These are phyloP conservation scores for Mus spretus DNA, from an alignment of 2,797 vertebrate genomes.

Conservation along the genomic window DNA sequence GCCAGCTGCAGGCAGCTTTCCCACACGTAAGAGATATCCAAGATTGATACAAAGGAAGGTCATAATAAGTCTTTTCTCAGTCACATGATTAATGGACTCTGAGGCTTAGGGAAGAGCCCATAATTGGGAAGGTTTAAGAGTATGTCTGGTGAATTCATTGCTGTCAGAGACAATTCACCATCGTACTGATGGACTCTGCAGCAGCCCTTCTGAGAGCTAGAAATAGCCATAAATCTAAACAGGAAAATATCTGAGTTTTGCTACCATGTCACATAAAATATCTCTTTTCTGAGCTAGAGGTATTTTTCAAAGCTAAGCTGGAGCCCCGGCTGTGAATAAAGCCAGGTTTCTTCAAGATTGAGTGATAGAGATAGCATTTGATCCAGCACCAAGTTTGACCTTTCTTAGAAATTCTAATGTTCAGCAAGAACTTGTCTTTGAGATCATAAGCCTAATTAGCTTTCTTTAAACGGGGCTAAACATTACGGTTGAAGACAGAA, in stretches of 20 bases:
- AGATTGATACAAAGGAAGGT: slow-evolving; percentile 84
- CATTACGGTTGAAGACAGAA: not conserved
- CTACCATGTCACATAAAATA: slow-evolving; percentile 85
- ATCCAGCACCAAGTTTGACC: slow-evolving; percentile 74
- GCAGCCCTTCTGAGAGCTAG: slow-evolving; percentile 81
- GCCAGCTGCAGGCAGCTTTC: slow-evolving; percentile 70
- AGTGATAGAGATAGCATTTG: slow-evolving; percentile 79
- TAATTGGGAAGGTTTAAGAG: slow-evolving; percentile 87
- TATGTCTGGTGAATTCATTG: slow-evolving; percentile 85
- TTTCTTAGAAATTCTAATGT: slow-evolving; percentile 73
- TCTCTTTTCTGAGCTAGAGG: slow-evolving; percentile 61
- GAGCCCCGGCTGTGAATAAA: slow-evolving; percentile 75
- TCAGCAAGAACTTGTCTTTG: slow-evolving; percentile 77
- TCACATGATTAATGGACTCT: slow-evolving; percentile 84
- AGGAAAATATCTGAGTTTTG: slow-evolving; percentile 85
- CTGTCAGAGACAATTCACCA: slow-evolving; percentile 85
- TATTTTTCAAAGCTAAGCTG: slow-evolving; percentile 82
- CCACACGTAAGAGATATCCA: slow-evolving; percentile 28
- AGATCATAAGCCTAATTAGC: slow-evolving; percentile 72
- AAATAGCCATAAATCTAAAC: slow-evolving; percentile 84
- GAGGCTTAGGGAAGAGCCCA: slow-evolving; percentile 81
- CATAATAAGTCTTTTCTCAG: slow-evolving; percentile 81
- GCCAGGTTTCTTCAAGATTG: slow-evolving; percentile 70
- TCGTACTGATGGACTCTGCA: slow-evolving; percentile 77
- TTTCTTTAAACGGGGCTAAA: slow-evolving; percentile 48